Evolutionary conservation across 2,797 vertebrate species (phyloP).

Genomic region (Fringilla coelebs): DNA sequence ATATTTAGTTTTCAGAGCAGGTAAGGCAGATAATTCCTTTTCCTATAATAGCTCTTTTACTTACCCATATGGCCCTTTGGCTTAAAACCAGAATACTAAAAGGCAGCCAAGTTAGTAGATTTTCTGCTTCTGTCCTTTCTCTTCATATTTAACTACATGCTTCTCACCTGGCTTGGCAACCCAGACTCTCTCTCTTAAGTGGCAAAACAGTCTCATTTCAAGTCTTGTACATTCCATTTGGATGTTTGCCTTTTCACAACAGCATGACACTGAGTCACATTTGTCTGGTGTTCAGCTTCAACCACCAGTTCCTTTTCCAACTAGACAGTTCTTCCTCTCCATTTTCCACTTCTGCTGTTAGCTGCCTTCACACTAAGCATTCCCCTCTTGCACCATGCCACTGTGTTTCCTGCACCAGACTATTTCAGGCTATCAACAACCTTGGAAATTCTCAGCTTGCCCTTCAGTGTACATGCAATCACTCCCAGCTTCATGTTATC

Average conservation of each 20-base stretch:
- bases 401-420: no score
- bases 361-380: neutral
- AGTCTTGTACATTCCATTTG: neutral
- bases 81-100: neutral
- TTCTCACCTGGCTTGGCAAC: neutral
- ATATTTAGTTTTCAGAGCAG: neutral
- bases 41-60: neutral
- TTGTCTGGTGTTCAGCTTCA: neutral
- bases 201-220: neutral
- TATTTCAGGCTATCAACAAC: neutral
- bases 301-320: neutral
- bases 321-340: neutral
- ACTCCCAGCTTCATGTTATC: neutral
- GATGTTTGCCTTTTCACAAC: neutral
- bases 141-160: neutral
- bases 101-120: neutral
- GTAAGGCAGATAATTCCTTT: neutral
- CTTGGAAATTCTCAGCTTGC: neutral
- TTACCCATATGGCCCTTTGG: neutral
- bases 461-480: neutral
- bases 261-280: neutral
- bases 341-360: conserved; percentile 1
- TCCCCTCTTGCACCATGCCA: neutral
- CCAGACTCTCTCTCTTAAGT: neutral
- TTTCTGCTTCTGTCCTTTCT: neutral